Evolutionary conservation across 1,140 invertebrate genomes (phyloP).

Genomic region (Drosophila baimaii): DNA sequence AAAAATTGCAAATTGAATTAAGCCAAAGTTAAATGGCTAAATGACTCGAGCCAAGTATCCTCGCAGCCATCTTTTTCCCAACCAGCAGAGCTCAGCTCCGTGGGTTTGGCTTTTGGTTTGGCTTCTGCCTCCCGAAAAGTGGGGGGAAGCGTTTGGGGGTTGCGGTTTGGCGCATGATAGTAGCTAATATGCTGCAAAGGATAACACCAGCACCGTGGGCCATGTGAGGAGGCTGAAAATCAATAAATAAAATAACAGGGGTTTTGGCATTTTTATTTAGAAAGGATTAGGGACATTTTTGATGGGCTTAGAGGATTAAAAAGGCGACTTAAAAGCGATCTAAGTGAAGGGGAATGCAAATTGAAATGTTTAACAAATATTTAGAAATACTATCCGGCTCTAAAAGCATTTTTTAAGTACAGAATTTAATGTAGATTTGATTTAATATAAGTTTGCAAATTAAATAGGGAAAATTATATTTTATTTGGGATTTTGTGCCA

Average conservation of each 20-base stretch:
- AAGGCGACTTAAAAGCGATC: neutral
- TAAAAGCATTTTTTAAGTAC: too few relatives aligned
- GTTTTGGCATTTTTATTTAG: neutral
- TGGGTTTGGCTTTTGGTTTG: slow-evolving; percentile 34
- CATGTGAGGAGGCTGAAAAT: neutral
- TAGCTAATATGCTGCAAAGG: slow-evolving; percentile 80
- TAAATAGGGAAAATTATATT: too few relatives aligned
- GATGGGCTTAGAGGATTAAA: neutral
- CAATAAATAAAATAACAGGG: neutral
- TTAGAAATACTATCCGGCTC: too few relatives aligned
- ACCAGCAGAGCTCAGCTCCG: slow-evolving; percentile 27
- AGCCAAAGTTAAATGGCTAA: slow-evolving; percentile 84
- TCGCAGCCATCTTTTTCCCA: slow-evolving; percentile 33
- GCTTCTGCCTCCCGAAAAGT: slow-evolving; percentile 7
- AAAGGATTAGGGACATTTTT: slow-evolving; percentile 15
- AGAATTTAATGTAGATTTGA: neutral
- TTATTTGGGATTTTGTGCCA: too few relatives aligned
- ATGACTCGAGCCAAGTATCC: slow-evolving; percentile 77
- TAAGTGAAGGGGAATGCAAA: neutral
- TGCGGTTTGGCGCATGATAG: slow-evolving; percentile 77
- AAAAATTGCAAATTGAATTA: slow-evolving; percentile 84
- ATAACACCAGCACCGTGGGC: slow-evolving; percentile 60
- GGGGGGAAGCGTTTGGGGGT: slow-evolving; percentile 42
- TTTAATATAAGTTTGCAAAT: too few relatives aligned
- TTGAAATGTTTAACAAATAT: neutral